Percentiles rank a stretch among this genome's conserved stretches.
These are phyloP conservation scores for Chaetodon trifasciatus DNA, from an alignment of 2,797 vertebrate genomes.

Conservation along the genomic window DNA sequence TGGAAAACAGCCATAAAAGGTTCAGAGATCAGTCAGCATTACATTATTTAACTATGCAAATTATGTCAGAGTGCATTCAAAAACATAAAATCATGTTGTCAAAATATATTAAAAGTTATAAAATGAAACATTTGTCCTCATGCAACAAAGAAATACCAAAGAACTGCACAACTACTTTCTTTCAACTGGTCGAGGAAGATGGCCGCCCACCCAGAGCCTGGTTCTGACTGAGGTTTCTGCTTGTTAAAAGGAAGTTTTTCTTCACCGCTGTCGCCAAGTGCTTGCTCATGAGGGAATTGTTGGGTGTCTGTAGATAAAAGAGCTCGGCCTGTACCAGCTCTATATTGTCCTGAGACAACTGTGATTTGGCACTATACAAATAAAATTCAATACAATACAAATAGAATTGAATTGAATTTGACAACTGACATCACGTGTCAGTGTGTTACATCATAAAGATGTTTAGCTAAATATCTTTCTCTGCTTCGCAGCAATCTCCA, in stretches of 20 bases:
- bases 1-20: slow-evolving; percentile 39
- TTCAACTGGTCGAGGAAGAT: no score
- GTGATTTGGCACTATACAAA: no score
- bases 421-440: neutral
- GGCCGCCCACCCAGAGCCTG: no score
- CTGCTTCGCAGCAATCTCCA: slow-evolving; percentile 68
- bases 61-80: neutral
- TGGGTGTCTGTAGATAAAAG: no score
- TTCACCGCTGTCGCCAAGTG: no score
- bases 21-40: slow-evolving; percentile 14
- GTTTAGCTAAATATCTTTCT: slow-evolving; percentile 74
- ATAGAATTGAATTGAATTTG: no score
- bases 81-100: neutral
- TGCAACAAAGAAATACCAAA: neutral
- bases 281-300: no score
- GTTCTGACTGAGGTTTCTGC: no score
- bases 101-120: neutral
- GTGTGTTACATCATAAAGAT: neutral
- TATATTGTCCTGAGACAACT: no score
- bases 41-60: neutral
- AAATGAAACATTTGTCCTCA: slow-evolving; percentile 1
- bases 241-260: no score
- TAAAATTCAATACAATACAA: no score
- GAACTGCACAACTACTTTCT: neutral
- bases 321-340: no score